These are phyloP conservation scores for Hypomecis atomaria DNA, from an alignment of 2,888 invertebrate genomes.

Conservation along the genomic window DNA sequence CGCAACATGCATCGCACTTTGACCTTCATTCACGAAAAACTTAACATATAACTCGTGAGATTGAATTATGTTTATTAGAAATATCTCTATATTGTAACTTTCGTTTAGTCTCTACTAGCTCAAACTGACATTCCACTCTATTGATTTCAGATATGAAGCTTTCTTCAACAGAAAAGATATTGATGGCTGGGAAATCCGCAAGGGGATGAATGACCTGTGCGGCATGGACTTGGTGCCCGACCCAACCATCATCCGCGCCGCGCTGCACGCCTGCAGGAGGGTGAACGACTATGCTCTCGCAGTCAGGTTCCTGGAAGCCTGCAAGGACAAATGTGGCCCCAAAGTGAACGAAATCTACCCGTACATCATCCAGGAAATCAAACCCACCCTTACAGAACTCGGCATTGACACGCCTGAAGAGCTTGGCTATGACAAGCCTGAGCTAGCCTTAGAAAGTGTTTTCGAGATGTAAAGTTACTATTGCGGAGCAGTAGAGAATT, in stretches of 20 bases:
- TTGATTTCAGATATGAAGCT: constrained; percentile 87
- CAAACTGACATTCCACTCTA: too few relatives aligned
- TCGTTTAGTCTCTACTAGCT: background rate
- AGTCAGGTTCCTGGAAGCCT: constrained; percentile 95
- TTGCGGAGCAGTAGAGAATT: constrained; percentile 72
- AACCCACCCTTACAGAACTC: constrained; percentile 95
- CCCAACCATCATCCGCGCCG: constrained; percentile 94
- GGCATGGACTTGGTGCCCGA: constrained; percentile 97
- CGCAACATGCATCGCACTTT: background rate
- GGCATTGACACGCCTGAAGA: constrained; percentile 98
- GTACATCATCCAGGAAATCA: constrained; percentile 94
- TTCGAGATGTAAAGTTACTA: constrained; percentile 85
- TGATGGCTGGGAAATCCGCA: constrained; percentile 97
- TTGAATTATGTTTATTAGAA: too few relatives aligned
- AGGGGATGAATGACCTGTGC: constrained; percentile 94
- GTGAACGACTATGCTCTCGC: constrained; percentile 97
- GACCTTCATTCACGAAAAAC: too few relatives aligned
- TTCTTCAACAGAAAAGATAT: constrained; percentile 95
- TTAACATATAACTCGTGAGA: too few relatives aligned
- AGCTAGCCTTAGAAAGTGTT: constrained; percentile 92
- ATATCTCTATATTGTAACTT: background rate
- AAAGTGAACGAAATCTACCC: constrained; percentile 92
- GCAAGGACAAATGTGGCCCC: constrained; percentile 94
- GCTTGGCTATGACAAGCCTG: constrained; percentile 98
- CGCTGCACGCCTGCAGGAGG: constrained; percentile 95